Base-by-base conservation (phyloP, 2,113 vertebrate species). In the Tetrao urogallus region DNA sequence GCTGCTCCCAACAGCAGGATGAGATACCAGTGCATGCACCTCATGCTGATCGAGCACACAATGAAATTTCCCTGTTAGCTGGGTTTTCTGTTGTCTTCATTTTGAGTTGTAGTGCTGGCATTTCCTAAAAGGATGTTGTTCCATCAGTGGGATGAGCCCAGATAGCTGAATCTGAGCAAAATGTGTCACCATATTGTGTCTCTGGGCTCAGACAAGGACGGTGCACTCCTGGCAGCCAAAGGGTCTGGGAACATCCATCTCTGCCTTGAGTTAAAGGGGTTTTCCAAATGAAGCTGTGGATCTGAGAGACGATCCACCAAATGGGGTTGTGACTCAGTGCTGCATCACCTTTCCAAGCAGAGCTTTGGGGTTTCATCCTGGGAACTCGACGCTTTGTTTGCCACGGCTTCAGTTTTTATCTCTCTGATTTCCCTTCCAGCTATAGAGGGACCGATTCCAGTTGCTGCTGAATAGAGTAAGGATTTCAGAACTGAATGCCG, bases 341-440 rank as follows among this genome's bases (percentile, higher is more conserved):
- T 64, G 89, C 89, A 77, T 96, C 95, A 96, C 87, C 93, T 91
- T 57, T 25, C 85, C 77, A 15, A 83, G 54, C n/a, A 32, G 57
- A 27, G 54, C 42, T 83, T 47, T 22, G 3, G 38, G 18, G 63
- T 7, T 34, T 11, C 58, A 28, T 67, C 69, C 65, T 17, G 63
- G 89, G 74, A 67, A 45, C 64, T 52, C 15, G 40, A 12, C 2
- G 2, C 7, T 34, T 40, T 7, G 8, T n/a, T 38, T 58, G 32
- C 66, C 70, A 11, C 17, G 25, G 24, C 2, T n/a, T 60, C 32
- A 1, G 7, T 52, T 20, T 4, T 34, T 1, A 9, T 2, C 11
- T 22, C 78, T 71, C 72, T 65, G 17, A 0, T 57, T 79, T 77
- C 80, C 77, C 72, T 67, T 38, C 61, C 4, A 32, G 1, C 30